phyloP scores from a whole-genome alignment of 1,140 invertebrate species.

The Neoseiulus cucumeris region DNA sequence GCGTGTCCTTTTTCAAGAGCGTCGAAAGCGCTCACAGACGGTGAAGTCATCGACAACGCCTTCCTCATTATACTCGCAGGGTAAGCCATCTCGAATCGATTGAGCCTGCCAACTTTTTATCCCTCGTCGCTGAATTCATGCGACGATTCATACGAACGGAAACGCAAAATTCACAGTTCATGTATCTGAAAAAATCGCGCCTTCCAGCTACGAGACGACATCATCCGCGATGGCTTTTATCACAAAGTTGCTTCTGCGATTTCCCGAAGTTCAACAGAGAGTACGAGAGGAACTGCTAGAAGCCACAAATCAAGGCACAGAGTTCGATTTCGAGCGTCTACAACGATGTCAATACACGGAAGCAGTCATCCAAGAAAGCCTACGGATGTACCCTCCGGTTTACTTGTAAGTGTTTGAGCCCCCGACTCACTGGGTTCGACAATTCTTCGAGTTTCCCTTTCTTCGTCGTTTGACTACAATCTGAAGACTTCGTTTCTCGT shows the following conservation, averaged over 20 bases:
- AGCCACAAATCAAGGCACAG: background rate
- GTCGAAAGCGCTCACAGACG: background rate
- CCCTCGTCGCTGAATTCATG: background rate
- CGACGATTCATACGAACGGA: background rate
- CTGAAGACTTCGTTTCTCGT: background rate
- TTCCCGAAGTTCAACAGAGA: background rate
- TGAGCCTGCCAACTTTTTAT: background rate
- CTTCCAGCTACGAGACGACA: constrained; percentile 1
- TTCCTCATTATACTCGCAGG: background rate
- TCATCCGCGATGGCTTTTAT: background rate
- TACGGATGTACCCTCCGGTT: background rate
- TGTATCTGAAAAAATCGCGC: background rate
- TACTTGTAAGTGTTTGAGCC: background rate
- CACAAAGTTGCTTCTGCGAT: background rate
- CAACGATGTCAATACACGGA: background rate
- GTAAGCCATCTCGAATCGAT: background rate
- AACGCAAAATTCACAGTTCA: background rate
- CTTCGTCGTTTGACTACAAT: too few species aligned
- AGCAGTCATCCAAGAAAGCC: background rate
- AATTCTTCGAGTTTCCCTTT: too few species aligned
- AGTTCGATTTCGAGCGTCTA: background rate
- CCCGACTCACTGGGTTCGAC: too few species aligned
- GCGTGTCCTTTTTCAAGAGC: too few species aligned
- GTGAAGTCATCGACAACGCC: constrained; percentile 2
- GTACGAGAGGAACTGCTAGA: background rate